Evolutionary conservation across 2,888 invertebrate species (phyloP).

Genomic region (Dryomyza anilis): DNA sequence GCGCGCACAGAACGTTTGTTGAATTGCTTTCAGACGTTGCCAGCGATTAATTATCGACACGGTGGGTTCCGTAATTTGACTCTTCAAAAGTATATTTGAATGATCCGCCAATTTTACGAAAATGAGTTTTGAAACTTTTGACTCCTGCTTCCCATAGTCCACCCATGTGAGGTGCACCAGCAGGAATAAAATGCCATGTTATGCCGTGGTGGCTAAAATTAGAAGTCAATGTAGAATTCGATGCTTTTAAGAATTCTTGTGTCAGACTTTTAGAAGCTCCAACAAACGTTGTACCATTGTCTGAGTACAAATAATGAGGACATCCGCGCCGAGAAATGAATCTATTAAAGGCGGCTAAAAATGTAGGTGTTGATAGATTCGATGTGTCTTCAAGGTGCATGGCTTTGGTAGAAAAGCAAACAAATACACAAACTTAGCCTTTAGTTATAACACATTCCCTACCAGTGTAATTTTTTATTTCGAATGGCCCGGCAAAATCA

Average conservation of each 20-base stretch:
- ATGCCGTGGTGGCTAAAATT: no score
- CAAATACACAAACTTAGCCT: conserved; percentile 26
- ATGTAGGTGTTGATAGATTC: no score
- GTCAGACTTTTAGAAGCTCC: not conserved
- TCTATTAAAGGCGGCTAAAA: not conserved
- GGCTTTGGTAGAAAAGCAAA: not conserved
- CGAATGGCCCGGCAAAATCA: conserved; percentile 25
- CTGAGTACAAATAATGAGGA: not conserved
- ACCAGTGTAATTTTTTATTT: conserved; percentile 12
- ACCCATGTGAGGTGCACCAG: no score
- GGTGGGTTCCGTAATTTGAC: no score
- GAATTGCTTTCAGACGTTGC: no score
- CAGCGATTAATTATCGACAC: no score
- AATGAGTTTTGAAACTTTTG: no score
- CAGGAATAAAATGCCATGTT: no score
- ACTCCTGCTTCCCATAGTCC: no score
- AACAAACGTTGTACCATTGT: not conserved
- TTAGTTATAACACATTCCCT: conserved; percentile 4
- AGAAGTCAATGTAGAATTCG: no score
- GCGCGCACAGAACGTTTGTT: no score
- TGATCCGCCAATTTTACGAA: no score
- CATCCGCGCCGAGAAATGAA: not conserved
- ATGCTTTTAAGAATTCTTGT: not conserved
- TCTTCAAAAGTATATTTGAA: not conserved
- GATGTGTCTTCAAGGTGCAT: not conserved